Conservation (phyloP, 2,113 vertebrate genomes). For the Siphamia tubifer region DNA sequence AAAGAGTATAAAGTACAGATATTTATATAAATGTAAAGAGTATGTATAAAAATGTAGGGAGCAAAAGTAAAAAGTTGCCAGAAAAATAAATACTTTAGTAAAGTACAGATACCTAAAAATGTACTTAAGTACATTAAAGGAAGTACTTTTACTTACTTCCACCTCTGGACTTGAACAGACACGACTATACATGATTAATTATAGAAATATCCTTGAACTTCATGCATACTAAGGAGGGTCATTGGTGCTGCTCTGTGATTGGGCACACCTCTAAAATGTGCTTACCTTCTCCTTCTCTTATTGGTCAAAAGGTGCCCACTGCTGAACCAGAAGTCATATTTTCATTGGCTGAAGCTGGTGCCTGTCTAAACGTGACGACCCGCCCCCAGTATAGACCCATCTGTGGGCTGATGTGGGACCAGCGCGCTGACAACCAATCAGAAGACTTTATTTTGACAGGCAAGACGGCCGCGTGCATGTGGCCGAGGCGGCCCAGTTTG, state of each 20-base stretch:
- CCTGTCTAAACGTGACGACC: neutral
- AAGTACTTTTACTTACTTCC: too few species aligned
- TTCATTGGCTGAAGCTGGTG: conserved; percentile 14
- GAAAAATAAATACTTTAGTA: too few species aligned
- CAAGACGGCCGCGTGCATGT: neutral
- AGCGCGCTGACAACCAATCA: conserved; percentile 82
- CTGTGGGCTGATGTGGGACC: conserved; percentile 88
- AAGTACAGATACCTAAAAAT: too few species aligned
- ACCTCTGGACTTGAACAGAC: neutral
- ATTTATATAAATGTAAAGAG: too few species aligned
- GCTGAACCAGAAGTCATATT: neutral
- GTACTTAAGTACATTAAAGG: too few species aligned
- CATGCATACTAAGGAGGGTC: conserved; percentile 15
- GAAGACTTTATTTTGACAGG: conserved; percentile 5
- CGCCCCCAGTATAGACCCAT: conserved; percentile 27
- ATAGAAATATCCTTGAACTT: neutral
- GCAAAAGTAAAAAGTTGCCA: too few species aligned
- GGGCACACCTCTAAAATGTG: conserved; percentile 65
- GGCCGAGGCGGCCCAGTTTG: accelerated
- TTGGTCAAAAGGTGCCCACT: conserved; percentile 65
- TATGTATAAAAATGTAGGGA: too few species aligned
- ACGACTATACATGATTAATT: neutral
- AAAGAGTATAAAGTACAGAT: too few species aligned
- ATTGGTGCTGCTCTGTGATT: conserved; percentile 43
- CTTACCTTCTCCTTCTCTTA: neutral